These are phyloP conservation scores for Platycercus adscitus DNA, from an alignment of 2,113 vertebrate genomes.

Conservation along the genomic window DNA sequence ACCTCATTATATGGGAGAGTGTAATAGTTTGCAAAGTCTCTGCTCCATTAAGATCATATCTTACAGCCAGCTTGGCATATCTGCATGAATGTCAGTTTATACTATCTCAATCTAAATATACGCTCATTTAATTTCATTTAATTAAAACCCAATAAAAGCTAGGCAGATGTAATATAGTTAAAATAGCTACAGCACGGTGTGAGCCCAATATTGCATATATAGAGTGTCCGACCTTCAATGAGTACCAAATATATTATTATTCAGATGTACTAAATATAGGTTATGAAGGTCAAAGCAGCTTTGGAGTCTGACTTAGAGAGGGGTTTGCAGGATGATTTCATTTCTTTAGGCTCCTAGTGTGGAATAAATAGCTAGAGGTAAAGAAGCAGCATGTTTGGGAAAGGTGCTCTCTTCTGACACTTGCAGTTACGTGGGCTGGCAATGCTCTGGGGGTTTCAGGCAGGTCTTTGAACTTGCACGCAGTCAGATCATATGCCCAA, in stretches of 20 bases:
- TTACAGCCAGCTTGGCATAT: constrained; percentile 40
- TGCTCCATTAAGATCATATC: constrained; percentile 62
- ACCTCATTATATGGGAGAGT: constrained; percentile 55
- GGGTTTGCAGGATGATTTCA: neutral
- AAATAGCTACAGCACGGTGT: constrained; percentile 57
- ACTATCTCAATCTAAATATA: constrained; percentile 66
- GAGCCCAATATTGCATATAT: neutral
- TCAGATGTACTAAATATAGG: constrained; percentile 5
- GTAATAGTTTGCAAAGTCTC: constrained; percentile 64
- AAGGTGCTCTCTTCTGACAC: constrained; percentile 8
- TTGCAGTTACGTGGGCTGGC: neutral
- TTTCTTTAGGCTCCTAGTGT: neutral
- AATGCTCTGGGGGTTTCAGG: constrained; percentile 17
- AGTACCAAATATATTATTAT: neutral
- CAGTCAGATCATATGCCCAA: neutral
- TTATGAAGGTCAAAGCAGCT: constrained; percentile 27
- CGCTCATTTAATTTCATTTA: constrained; percentile 72
- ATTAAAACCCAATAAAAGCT: constrained; percentile 79
- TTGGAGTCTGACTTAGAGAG: neutral
- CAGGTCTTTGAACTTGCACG: neutral
- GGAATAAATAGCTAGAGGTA: constrained; percentile 5
- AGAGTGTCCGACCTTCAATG: neutral
- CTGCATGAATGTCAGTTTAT: constrained; percentile 57
- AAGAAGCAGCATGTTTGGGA: neutral
- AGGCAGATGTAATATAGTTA: constrained; percentile 76